Percentiles rank a stretch among this genome's conserved stretches.
phyloP scores from a whole-genome alignment of 2,888 invertebrate species.

The Ectemnius cavifrons region DNA sequence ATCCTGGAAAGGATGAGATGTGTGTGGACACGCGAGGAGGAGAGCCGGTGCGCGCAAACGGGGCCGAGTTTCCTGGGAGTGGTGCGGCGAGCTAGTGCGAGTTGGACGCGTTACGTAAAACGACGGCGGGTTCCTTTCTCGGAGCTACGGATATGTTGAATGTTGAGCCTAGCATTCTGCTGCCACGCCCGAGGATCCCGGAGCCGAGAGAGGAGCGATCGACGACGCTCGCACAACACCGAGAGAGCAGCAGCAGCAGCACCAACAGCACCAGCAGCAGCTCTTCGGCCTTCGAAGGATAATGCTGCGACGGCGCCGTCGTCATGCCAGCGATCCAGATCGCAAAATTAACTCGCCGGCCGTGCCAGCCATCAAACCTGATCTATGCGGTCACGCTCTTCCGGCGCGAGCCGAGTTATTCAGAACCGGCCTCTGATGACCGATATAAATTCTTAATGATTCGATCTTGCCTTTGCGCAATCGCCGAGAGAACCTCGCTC shows the following conservation, averaged over 20 bases:
- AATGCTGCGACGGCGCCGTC: constrained; percentile 9
- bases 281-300: constrained; percentile 44
- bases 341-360: not conserved
- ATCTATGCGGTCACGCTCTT: constrained; percentile 1
- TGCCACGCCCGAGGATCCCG: constrained; percentile 56
- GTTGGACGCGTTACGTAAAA: constrained; percentile 58
- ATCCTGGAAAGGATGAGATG: constrained; percentile 5
- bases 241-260: no score
- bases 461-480: constrained; percentile 4
- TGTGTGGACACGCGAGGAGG: constrained; percentile 27
- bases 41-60: constrained; percentile 35
- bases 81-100: constrained; percentile 18
- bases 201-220: constrained; percentile 17
- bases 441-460: constrained; percentile 9
- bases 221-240: no score
- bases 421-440: constrained; percentile 3
- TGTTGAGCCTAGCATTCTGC: constrained; percentile 12
- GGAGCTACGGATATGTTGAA: constrained; percentile 12
- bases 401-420: constrained; percentile 3
- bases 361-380: not conserved
- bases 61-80: constrained; percentile 47
- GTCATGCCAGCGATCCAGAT: constrained; percentile 27
- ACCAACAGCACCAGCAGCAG: no score
- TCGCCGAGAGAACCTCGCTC: no score
- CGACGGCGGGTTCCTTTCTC: constrained; percentile 51